Percentiles rank a stretch among this genome's conserved stretches.
These are phyloP conservation scores for Canis aureus DNA, from an alignment of 2,113 vertebrate species.

Conservation along the genomic window DNA sequence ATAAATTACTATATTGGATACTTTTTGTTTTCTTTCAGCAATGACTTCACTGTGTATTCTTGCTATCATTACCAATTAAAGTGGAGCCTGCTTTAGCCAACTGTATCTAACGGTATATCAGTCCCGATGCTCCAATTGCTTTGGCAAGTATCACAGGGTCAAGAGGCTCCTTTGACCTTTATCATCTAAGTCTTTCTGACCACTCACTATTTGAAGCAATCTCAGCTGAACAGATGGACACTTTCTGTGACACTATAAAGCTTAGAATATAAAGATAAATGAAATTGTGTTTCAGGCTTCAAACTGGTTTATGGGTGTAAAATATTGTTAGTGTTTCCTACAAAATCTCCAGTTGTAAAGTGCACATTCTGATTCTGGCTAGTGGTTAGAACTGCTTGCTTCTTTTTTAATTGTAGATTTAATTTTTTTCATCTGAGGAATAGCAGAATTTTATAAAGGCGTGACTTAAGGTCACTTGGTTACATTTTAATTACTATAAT, in stretches of 20 bases:
- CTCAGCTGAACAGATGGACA: constrained; percentile 94
- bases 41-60: constrained; percentile 86
- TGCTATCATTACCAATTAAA: constrained; percentile 91
- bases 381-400: background rate
- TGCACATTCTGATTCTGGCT: background rate
- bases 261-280: constrained; percentile 90
- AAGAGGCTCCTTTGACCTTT: constrained; percentile 90
- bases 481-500: background rate
- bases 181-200: constrained; percentile 88
- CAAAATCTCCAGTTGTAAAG: constrained; percentile 67
- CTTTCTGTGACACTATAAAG: constrained; percentile 87
- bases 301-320: constrained; percentile 84
- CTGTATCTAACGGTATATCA: constrained; percentile 87
- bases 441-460: background rate
- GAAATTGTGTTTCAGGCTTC: constrained; percentile 84
- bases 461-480: background rate
- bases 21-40: constrained; percentile 90
- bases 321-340: constrained; percentile 78
- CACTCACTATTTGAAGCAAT: constrained; percentile 89
- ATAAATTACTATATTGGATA: constrained; percentile 91
- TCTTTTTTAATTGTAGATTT: constrained; percentile 35
- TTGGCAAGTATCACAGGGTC: constrained; percentile 86
- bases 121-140: constrained; percentile 84
- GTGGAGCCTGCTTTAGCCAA: constrained; percentile 81
- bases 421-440: background rate